Conservation (phyloP, 2,797 vertebrate species). For the Hippocampus kuda region DNA sequence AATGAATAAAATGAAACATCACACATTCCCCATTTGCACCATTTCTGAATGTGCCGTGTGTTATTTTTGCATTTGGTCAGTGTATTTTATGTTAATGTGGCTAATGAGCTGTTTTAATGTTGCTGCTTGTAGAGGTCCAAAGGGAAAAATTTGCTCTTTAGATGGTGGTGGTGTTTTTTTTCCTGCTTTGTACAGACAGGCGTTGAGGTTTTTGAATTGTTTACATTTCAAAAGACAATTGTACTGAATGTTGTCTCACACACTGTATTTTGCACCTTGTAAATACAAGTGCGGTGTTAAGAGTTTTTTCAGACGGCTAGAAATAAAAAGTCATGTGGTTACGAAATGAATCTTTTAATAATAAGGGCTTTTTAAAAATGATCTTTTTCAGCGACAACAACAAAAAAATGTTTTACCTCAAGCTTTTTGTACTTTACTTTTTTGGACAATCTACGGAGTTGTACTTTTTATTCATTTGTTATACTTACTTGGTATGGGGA, state of each 20-base stretch:
- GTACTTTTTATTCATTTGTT: slow-evolving; percentile 69
- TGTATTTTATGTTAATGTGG: slow-evolving; percentile 22
- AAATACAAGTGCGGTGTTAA: slow-evolving; percentile 52
- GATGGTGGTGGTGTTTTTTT: slow-evolving; percentile 2
- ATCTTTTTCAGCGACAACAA: slow-evolving; percentile 53
- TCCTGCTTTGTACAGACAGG: slow-evolving; percentile 30
- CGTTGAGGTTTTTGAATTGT: slow-evolving; percentile 33
- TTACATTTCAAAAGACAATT: slow-evolving; percentile 62
- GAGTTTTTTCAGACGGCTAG: slow-evolving; percentile 47
- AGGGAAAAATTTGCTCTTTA: slow-evolving; percentile 9
- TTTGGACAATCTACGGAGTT: slow-evolving; percentile 65
- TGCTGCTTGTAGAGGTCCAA: slow-evolving; percentile 22
- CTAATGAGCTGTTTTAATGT: slow-evolving; percentile 19
- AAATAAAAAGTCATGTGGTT: slow-evolving; percentile 39
- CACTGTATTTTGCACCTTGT: slow-evolving; percentile 67
- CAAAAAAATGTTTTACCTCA: slow-evolving; percentile 60
- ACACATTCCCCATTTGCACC: background rate
- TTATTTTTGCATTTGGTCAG: background rate
- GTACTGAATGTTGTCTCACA: slow-evolving; percentile 62
- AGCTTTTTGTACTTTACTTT: slow-evolving; percentile 67
- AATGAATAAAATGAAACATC: background rate
- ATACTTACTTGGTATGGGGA: slow-evolving; percentile 54
- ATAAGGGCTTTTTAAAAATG: slow-evolving; percentile 62
- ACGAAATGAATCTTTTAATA: slow-evolving; percentile 52
- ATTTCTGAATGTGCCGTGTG: background rate